phyloP scores from a whole-genome alignment of 2,888 invertebrate genomes.

The Hirtodrosophila alboralis region DNA sequence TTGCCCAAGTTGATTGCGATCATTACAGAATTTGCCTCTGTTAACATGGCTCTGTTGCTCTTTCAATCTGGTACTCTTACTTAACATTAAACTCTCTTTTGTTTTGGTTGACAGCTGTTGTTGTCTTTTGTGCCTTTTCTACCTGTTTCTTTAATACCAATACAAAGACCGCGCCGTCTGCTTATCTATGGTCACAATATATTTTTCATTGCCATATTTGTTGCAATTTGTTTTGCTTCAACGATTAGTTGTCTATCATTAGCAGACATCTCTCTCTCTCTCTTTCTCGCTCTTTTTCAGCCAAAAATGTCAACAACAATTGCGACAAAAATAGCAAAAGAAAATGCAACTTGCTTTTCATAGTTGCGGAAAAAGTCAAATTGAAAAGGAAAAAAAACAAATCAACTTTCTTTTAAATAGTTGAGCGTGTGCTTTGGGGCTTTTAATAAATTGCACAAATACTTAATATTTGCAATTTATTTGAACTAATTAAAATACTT shows the following conservation, averaged over 20 bases:
- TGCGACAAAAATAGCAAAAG: slow-evolving; percentile 36
- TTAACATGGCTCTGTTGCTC: slow-evolving; percentile 2
- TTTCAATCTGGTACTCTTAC: slow-evolving; percentile 8
- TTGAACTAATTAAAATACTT: slow-evolving; percentile 53
- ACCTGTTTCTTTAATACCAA: slow-evolving; percentile 46
- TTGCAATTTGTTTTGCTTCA: slow-evolving; percentile 47
- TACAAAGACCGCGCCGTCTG: slow-evolving; percentile 16
- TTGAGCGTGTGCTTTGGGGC: slow-evolving; percentile 13
- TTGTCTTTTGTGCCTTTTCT: slow-evolving; percentile 16
- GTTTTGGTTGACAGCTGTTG: background rate
- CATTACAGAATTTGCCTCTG: background rate
- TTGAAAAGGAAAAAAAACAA: slow-evolving; percentile 16
- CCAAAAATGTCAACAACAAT: slow-evolving; percentile 45
- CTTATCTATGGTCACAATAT: slow-evolving; percentile 43
- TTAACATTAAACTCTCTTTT: background rate
- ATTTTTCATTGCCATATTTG: slow-evolving; percentile 51
- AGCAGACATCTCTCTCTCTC: slow-evolving; percentile 24
- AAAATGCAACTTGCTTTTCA: slow-evolving; percentile 50
- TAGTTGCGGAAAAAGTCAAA: slow-evolving; percentile 45
- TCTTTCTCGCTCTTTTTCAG: slow-evolving; percentile 12
- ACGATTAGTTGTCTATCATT: slow-evolving; percentile 38
- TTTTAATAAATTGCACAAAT: slow-evolving; percentile 23
- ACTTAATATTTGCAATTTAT: slow-evolving; percentile 1
- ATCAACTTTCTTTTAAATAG: slow-evolving; percentile 44
- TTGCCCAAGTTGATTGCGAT: too few species aligned